These are phyloP conservation scores for Pelobates fuscus DNA, from an alignment of 2,113 vertebrate genomes.

Conservation along the genomic window DNA sequence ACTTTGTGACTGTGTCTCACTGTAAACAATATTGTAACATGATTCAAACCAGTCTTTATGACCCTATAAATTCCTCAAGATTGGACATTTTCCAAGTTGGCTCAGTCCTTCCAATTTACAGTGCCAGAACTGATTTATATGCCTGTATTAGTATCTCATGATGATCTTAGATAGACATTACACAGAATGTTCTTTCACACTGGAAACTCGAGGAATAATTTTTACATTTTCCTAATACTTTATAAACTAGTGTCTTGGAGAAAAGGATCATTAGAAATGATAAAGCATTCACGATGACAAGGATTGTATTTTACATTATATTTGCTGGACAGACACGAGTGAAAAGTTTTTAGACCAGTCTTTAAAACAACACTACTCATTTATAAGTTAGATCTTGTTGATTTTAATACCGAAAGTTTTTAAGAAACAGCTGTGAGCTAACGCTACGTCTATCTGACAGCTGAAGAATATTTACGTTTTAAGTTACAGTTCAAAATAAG, in stretches of 20 bases:
- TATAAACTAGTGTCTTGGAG: constrained; percentile 13
- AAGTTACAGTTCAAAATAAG: too few relatives aligned
- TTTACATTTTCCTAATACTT: constrained; percentile 25
- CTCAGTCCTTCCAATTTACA: constrained; percentile 42
- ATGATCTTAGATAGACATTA: constrained; percentile 44
- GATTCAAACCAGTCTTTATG: constrained; percentile 51
- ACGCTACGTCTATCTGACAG: too few relatives aligned
- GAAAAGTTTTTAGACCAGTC: background rate
- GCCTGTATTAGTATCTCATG: constrained; percentile 37
- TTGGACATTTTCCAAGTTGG: constrained; percentile 46
- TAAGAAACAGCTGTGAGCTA: constrained; percentile 37
- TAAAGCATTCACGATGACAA: background rate
- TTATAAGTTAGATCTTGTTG: too few relatives aligned
- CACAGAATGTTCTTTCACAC: constrained; percentile 46
- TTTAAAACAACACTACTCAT: background rate
- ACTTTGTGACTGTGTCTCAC: constrained; percentile 28
- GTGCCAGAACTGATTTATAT: constrained; percentile 49
- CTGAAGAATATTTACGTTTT: too few relatives aligned
- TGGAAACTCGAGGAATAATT: constrained; percentile 9
- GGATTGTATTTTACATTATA: background rate
- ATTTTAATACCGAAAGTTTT: too few relatives aligned
- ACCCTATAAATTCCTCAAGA: constrained; percentile 45
- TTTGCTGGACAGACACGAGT: background rate
- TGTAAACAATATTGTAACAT: constrained; percentile 50
- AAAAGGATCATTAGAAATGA: background rate